Evolutionary conservation across 2,797 vertebrate genomes (phyloP), one percentile per base, ranked within the genome.

Genomic region (Triplophysa yarkandensis): DNA sequence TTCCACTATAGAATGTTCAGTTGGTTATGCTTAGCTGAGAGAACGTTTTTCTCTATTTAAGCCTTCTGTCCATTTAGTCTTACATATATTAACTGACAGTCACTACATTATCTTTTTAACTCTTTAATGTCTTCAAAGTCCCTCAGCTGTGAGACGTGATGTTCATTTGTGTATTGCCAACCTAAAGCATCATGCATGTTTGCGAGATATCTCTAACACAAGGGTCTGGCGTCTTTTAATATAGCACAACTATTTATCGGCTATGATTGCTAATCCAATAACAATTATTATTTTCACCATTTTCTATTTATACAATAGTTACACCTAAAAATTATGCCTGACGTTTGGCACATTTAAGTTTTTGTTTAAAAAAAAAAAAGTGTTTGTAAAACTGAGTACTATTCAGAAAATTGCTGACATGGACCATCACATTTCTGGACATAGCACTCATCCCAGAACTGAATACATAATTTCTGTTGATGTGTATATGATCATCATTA

Each of bases 111-210:
- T 61, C 46, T 41, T 28, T 41, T 21, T 41, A 39, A 64, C 57
- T 27, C 52, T 4, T 13, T 48, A 50, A 71, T 39, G 68, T 28
- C 54, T 48, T 61, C 32, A n/a, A 41, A 48, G 17, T 81, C 71
- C 25, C 44, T 36, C 4, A 13, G 46, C 25, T 9, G 17, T 6
- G 60, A 55, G 39, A 72, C 70, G 14, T 70, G 46, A 60, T 60
- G 50, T 57, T 50, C 62, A 46, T 74, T 46, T 58, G 28, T 34
- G 55, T 10, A 32, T 57, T 44, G 36, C 36, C 41, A 55, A 66
- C 19, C 44, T 55, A 43, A 27, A 62, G 43, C 19, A 36, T 61
- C 19, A 71, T 41, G 30, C n/a, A 66, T 57, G 62, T 44, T 46
- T 36, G 27, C 36, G n/a, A 41, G n/a, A 58, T 17, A 63, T 55